Evolutionary conservation across 2,797 vertebrate genomes (phyloP).

Genomic region (Chelon auratus): DNA sequence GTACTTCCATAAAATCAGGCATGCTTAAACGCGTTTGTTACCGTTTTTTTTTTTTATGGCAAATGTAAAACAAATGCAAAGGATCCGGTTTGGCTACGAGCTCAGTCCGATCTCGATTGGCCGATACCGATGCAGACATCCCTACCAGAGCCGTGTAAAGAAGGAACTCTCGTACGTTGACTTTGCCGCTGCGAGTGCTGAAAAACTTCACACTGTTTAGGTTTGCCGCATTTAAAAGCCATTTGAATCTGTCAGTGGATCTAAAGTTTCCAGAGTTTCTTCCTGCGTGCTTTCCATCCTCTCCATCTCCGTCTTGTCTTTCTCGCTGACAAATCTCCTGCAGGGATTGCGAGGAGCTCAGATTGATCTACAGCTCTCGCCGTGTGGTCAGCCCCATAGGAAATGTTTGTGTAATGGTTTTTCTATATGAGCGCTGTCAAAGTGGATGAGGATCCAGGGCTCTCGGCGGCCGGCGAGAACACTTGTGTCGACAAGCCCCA

Average conservation of each 20-base stretch:
- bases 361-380: slow-evolving; percentile 69
- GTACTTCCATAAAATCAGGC: too few species aligned
- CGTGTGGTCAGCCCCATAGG: slow-evolving; percentile 75
- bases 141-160: too few species aligned
- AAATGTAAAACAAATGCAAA: too few species aligned
- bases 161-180: too few species aligned
- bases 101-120: too few species aligned
- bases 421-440: slow-evolving; percentile 75
- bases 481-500: slow-evolving; percentile 60
- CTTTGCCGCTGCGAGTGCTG: not conserved
- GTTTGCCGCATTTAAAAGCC: slow-evolving; percentile 18
- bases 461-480: slow-evolving; percentile 46
- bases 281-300: slow-evolving; percentile 15
- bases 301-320: slow-evolving; percentile 13
- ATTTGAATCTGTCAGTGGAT: slow-evolving; percentile 18
- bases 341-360: slow-evolving; percentile 52
- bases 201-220: slow-evolving; percentile 5
- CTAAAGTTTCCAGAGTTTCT: slow-evolving; percentile 27
- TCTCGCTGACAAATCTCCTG: slow-evolving; percentile 53
- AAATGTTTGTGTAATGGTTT: slow-evolving; percentile 74
- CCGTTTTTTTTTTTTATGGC: too few species aligned
- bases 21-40: too few species aligned
- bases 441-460: slow-evolving; percentile 68
- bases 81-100: too few species aligned
- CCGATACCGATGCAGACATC: too few species aligned